Evolutionary conservation across 2,888 invertebrate genomes (phyloP), one percentile per base, ranked within the genome.

Genomic region (Cantharis rustica): DNA sequence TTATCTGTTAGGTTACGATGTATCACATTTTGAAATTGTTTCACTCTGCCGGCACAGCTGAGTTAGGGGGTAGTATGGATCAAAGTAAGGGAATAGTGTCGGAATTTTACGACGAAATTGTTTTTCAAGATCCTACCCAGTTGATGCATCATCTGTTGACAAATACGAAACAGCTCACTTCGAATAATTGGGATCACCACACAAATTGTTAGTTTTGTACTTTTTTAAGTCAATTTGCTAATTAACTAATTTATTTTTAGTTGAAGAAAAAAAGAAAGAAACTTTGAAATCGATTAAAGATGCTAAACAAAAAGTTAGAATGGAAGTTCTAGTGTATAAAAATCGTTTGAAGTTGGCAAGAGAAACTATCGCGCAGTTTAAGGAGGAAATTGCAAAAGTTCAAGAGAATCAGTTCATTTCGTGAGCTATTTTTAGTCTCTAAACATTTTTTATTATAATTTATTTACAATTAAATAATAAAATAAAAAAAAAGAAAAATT

Each of bases 1-100:
- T 64, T 27, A 5, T 47, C 0, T 91, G 92, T 0, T 90, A 98
- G 93, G 96, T 98, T 0, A 98, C 98, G 0, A 91, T 98, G 80
- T 98, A 98, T 88, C 98, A 99, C 86, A 94, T 98, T 71, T 89
- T 99, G 69, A 98, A 98, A 89, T 89, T 99, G 10, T 99, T 98
- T 88, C 97, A 97, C 89, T 95, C 96, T 3, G 93, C 93, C 0
- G 90, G 89, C 16, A 87, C 88, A 11, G 90, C 90, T 9, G 90
- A 93, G 26, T 92, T 93, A 23, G 91, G 93, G 16, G 81, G 20
- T 23, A 7, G n/a, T 47, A 90, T 91, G 27, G 90, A 93, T 31
- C 93, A 93, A 69, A 91, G 93, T 80, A 93, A 94, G 83, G 91
- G 92, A 17, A 89, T 98, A 0, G 96, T 98, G 10, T 96, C 96